Conservation (phyloP, 2,888 invertebrate species). For the Mimachlamys varia region DNA sequence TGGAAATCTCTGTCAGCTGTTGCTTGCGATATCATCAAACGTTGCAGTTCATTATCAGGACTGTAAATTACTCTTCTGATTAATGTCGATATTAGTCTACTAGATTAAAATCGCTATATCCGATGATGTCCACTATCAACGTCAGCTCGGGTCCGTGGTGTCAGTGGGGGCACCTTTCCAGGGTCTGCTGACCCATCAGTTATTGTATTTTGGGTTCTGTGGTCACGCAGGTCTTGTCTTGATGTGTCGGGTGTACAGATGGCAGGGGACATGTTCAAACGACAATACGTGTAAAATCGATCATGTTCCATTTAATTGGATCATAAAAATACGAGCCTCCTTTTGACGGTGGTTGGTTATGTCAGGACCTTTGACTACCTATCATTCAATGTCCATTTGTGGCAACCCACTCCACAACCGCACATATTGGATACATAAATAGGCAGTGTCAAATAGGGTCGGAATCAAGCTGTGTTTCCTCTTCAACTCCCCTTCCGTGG, state of each 20-base stretch:
- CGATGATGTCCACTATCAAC: too few species aligned
- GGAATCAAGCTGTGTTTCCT: neutral
- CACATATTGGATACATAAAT: neutral
- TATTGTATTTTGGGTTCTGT: neutral
- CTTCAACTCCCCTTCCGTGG: too few species aligned
- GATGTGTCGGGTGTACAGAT: neutral
- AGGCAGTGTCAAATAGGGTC: neutral
- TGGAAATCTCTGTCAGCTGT: too few species aligned
- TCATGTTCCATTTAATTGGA: neutral
- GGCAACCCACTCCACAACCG: neutral
- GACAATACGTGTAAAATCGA: neutral
- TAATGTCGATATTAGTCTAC: too few species aligned
- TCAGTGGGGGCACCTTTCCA: neutral
- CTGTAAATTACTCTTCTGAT: too few species aligned
- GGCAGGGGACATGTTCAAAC: constrained; percentile 13
- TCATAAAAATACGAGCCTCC: neutral
- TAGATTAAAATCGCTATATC: too few species aligned
- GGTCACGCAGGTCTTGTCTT: neutral
- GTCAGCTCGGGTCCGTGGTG: too few species aligned
- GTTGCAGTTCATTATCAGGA: neutral
- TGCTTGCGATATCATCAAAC: neutral
- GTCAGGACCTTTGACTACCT: constrained; percentile 28
- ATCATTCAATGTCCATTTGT: neutral
- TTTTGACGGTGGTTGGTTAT: constrained; percentile 1
- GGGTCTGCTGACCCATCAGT: neutral